Evolutionary conservation across 2,113 vertebrate species (phyloP).

Genomic region (Scalopus aquaticus): DNA sequence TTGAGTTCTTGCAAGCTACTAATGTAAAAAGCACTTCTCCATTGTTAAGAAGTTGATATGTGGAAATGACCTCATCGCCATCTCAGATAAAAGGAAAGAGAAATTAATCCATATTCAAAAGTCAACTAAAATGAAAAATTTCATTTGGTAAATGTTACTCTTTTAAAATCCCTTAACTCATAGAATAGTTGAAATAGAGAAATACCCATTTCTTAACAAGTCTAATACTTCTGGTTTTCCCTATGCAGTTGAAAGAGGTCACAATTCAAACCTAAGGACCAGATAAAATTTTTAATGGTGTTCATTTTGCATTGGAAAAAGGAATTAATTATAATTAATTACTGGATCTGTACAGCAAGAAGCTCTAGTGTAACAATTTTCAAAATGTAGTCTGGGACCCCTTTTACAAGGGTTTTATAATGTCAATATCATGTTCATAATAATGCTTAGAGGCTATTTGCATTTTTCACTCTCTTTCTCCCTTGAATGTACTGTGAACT

Average conservation of each 20-base stretch:
- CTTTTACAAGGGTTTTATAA: neutral
- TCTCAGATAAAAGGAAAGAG: neutral
- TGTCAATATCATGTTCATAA: neutral
- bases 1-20: neutral
- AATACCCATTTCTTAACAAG: neutral
- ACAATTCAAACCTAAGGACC: neutral
- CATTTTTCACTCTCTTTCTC: neutral
- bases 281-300: neutral
- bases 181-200: conserved; percentile 15
- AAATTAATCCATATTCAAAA: neutral
- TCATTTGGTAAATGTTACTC: neutral
- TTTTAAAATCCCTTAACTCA: neutral
- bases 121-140: neutral
- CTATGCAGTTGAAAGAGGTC: neutral
- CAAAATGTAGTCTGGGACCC: neutral
- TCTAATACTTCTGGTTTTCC: neutral
- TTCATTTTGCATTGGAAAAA: conserved; percentile 23
- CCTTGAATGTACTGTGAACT: neutral
- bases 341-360: neutral
- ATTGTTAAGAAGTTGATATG: neutral
- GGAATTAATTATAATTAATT: conserved; percentile 4
- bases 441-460: neutral
- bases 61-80: neutral
- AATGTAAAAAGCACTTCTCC: neutral
- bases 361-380: neutral